These are phyloP conservation scores for Creontiades dilutus DNA, from an alignment of 2,888 invertebrate genomes.

Conservation along the genomic window DNA sequence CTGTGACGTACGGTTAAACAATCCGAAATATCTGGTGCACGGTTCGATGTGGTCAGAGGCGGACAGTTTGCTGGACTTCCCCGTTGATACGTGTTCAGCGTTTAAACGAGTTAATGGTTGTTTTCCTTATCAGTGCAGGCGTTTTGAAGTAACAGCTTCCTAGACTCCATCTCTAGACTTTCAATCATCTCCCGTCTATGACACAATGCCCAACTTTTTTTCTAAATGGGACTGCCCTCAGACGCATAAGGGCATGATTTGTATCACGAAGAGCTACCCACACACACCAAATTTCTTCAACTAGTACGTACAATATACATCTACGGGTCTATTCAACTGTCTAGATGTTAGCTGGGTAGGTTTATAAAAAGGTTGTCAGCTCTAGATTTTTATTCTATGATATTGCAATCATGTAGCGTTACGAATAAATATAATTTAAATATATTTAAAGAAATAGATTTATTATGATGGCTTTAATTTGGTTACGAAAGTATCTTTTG, in stretches of 20 bases:
- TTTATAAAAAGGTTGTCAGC: too few relatives aligned
- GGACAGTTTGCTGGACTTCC: slow-evolving; percentile 15
- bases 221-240: slow-evolving; percentile 28
- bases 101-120: slow-evolving; percentile 58
- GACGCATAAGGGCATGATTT: slow-evolving; percentile 38
- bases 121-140: slow-evolving; percentile 64
- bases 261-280: slow-evolving; percentile 13
- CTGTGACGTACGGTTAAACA: background rate
- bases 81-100: slow-evolving; percentile 50
- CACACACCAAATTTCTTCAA: slow-evolving; percentile 25
- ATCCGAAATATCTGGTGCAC: background rate
- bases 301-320: slow-evolving; percentile 38
- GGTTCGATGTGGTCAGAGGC: slow-evolving; percentile 31
- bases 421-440: too few relatives aligned
- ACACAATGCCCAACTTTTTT: slow-evolving; percentile 49
- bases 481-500: too few relatives aligned
- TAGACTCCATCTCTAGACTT: slow-evolving; percentile 19
- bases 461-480: too few relatives aligned
- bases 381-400: too few relatives aligned
- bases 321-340: slow-evolving; percentile 47
- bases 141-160: slow-evolving; percentile 45
- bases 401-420: too few relatives aligned
- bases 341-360: background rate
- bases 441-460: too few relatives aligned
- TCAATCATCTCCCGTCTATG: background rate